Percentiles rank a stretch among this genome's conserved stretches.
Evolutionary conservation across 2,113 vertebrate species (phyloP).

Genomic region (Chamaea fasciata): DNA sequence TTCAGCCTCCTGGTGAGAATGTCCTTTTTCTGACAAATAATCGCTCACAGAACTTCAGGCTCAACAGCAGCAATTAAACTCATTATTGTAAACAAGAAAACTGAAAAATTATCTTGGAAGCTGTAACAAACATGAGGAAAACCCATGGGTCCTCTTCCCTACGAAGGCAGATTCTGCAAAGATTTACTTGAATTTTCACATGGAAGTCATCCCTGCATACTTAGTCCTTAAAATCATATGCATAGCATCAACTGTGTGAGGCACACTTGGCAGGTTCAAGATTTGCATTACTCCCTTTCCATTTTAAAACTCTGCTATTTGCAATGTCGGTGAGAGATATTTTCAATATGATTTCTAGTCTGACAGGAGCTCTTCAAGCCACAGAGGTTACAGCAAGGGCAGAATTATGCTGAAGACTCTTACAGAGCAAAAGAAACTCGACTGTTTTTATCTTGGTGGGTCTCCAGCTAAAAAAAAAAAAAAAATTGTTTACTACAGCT

Average conservation of each 20-base stretch:
- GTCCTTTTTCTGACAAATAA: constrained; percentile 9
- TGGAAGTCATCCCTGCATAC: not conserved
- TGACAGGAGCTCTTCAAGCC: not conserved
- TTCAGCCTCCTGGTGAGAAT: not conserved
- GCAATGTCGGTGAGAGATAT: not conserved
- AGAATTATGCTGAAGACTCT: not conserved
- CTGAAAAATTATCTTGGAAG: not conserved
- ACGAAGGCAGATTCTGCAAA: not conserved
- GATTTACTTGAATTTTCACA: not conserved
- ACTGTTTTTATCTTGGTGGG: not conserved
- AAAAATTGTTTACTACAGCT: not conserved
- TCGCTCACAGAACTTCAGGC: not conserved
- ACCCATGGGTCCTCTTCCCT: not conserved
- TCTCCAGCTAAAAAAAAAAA: not conserved
- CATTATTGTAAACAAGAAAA: not conserved
- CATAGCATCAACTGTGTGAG: not conserved
- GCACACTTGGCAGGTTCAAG: not conserved
- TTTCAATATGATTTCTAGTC: not conserved
- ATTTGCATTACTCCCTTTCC: constrained; percentile 7
- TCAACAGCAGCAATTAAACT: not conserved
- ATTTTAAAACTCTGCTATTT: constrained; percentile 24
- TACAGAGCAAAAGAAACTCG: not conserved
- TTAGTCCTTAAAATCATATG: not conserved
- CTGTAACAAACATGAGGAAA: not conserved
- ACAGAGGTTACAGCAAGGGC: not conserved